Evolutionary conservation across 2,113 vertebrate genomes (phyloP), one percentile per base, ranked within the genome.

Genomic region (Galemys pyrenaicus): DNA sequence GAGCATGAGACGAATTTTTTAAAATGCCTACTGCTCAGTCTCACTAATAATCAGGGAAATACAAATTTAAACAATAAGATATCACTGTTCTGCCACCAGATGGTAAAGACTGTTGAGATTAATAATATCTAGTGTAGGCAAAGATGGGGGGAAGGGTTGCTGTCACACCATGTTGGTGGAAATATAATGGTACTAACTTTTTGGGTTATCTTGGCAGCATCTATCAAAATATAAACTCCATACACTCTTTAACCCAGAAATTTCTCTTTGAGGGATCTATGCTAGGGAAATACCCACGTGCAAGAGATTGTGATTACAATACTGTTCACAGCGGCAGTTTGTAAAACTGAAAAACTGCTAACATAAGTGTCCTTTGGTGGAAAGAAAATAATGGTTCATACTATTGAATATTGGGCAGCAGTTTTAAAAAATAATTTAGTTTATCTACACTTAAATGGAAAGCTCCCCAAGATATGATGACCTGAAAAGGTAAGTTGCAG

Each of bases 301-400:
- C 39, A 62, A 71, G 35, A 95, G n/a, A n/a, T 67, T 44, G 49
- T 26, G 32, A 56, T 88, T 62, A 87, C 22, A 92, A 46, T 54
- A 65, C 26, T 67, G 30, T 87, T 93, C 30, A 73, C 56, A n/a
- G 9, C 56, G 88, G 41, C 49, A 51, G 44, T 92, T 89, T 54
- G 20, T 87, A 85, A 94, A 89, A 87, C 75, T 41, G 58, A 90
- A 90, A 96, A 78, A 58, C 64, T 68, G 28, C 81, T 73, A 87
- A 87, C 41, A 26, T 51, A 81, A 92, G 60, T 46, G 44, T 86
- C 44, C 60, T 89, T 67, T 30, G n/a, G 79, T 87, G 68, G 85
- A 84, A 79, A 92, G 60, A 92, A 93, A 94, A 84, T 46, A 22
- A 51, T 17, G 37, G 74, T 2, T n/a, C 35, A 5, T 79, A 58